Evolutionary conservation across 2,113 vertebrate species (phyloP).

Genomic region (Tyto alba): DNA sequence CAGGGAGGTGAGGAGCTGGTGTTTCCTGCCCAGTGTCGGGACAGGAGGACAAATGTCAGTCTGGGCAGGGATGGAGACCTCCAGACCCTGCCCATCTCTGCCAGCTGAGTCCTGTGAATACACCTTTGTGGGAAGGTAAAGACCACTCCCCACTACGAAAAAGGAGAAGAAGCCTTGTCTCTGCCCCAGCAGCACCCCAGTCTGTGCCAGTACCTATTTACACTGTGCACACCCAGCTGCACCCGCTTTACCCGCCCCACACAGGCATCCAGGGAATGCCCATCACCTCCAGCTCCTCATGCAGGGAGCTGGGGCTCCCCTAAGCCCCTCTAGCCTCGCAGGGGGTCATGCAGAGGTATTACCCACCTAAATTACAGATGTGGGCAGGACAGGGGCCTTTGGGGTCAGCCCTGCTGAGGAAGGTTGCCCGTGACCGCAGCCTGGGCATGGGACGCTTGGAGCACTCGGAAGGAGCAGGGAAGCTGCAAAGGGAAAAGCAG

Average conservation of each 20-base stretch:
- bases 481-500: background rate
- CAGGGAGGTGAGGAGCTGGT: accelerated
- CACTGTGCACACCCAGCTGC: accelerated
- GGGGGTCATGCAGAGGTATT: accelerated
- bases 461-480: background rate
- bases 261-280: background rate
- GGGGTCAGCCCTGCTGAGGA: background rate
- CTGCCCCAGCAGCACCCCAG: background rate
- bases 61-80: background rate
- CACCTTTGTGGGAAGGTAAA: background rate
- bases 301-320: accelerated
- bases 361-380: accelerated
- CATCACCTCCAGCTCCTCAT: accelerated
- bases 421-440: too few relatives aligned
- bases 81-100: background rate
- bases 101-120: background rate
- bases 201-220: accelerated
- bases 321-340: background rate
- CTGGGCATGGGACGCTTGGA: background rate
- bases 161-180: background rate
- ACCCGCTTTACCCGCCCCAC: accelerated
- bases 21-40: accelerated
- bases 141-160: background rate
- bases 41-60: background rate
- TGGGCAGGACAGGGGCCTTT: background rate